These are phyloP conservation scores for Sinella curviseta DNA, from an alignment of 1,140 invertebrate species.

Conservation along the genomic window DNA sequence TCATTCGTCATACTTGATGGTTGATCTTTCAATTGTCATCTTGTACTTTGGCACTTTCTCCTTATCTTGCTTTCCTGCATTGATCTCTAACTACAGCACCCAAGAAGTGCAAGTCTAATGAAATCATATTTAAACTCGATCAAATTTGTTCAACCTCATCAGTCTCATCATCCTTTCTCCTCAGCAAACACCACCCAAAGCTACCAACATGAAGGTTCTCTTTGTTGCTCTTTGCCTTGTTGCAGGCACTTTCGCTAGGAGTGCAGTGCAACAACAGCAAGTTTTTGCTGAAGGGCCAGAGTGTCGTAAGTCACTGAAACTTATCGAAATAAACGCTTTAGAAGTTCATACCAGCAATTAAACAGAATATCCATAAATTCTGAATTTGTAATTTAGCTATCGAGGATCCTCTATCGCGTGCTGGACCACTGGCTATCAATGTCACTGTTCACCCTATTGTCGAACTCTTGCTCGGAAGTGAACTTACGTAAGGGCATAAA, in stretches of 20 bases:
- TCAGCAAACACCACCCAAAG: not conserved
- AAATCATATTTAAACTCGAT: no score
- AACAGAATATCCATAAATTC: not conserved
- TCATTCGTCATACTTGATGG: no score
- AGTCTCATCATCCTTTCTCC: no score
- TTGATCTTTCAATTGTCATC: no score
- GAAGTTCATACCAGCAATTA: not conserved
- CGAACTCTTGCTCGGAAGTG: not conserved
- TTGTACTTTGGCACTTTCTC: no score
- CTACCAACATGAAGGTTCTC: conserved; percentile 15
- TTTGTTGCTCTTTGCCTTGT: not conserved
- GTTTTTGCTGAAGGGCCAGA: not conserved
- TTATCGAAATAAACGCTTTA: not conserved
- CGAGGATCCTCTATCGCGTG: not conserved
- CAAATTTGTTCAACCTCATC: no score
- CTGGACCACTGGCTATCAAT: not conserved
- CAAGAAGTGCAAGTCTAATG: no score
- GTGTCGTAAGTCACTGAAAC: not conserved
- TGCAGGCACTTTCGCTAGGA: not conserved
- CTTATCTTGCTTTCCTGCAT: no score
- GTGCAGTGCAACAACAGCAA: not conserved
- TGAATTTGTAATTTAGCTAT: not conserved
- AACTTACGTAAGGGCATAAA: not conserved
- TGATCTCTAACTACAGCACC: no score
- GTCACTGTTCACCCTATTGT: not conserved